Percentiles rank a stretch among this genome's conserved stretches.
Evolutionary conservation across 2,888 invertebrate genomes (phyloP).

Genomic region (Eudiplozoon nipponicum): DNA sequence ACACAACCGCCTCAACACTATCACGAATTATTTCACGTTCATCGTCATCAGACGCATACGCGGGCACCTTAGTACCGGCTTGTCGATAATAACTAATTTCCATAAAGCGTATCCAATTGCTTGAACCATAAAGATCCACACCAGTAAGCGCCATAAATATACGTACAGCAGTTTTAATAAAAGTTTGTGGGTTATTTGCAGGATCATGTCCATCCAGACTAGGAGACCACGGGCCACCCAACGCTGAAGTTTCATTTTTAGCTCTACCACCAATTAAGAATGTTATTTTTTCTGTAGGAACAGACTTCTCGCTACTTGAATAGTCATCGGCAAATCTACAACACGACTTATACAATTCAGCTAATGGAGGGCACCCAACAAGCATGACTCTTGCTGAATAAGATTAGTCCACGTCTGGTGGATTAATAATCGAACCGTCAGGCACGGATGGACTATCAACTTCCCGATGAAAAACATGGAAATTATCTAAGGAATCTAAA

Average conservation of each 20-base stretch:
- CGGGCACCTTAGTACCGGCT: constrained; percentile 32
- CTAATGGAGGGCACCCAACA: constrained; percentile 49
- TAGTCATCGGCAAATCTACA: constrained; percentile 30
- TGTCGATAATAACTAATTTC: constrained; percentile 81
- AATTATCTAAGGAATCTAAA: too few species aligned
- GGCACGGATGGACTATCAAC: constrained; percentile 25
- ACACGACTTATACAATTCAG: constrained; percentile 52
- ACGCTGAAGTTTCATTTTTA: constrained; percentile 51
- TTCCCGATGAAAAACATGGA: constrained; percentile 35
- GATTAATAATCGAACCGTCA: constrained; percentile 33
- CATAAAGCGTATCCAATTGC: constrained; percentile 90
- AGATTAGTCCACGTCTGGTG: constrained; percentile 57
- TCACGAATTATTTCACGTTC: constrained; percentile 22
- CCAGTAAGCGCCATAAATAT: constrained; percentile 64
- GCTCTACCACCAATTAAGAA: constrained; percentile 54
- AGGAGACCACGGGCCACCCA: constrained; percentile 84
- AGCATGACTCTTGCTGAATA: constrained; percentile 83
- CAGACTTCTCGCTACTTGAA: background rate
- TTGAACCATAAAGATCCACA: constrained; percentile 57
- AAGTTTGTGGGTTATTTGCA: constrained; percentile 50
- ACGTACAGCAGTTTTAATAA: constrained; percentile 67
- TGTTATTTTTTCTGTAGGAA: constrained; percentile 34
- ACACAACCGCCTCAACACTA: constrained; percentile 74
- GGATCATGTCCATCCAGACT: constrained; percentile 67
- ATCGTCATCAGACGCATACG: constrained; percentile 13